Conservation (phyloP, 2,797 vertebrate genomes). For the Phoeniculus purpureus region DNA sequence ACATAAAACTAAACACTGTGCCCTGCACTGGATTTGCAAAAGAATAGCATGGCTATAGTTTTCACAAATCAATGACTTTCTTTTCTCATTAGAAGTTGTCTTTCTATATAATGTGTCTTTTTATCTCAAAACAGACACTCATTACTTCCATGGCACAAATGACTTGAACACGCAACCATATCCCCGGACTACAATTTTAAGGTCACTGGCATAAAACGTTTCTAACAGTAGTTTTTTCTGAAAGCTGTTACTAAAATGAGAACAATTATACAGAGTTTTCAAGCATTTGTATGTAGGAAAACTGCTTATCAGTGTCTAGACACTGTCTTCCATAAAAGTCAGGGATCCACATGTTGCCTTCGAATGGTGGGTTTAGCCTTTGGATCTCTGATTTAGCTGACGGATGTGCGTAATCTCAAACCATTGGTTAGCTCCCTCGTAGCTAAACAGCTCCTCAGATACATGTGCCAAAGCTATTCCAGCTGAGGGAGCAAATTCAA, state of each 20-base stretch:
- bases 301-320: constrained; percentile 36
- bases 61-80: neutral
- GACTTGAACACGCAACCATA: constrained; percentile 7
- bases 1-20: neutral
- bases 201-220: neutral
- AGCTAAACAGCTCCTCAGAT: constrained; percentile 33
- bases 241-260: constrained; percentile 29
- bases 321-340: constrained; percentile 22
- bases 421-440: neutral
- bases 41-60: neutral
- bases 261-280: constrained; percentile 35
- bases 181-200: neutral
- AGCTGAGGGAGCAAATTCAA: constrained; percentile 29
- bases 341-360: constrained; percentile 16
- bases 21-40: neutral
- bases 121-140: neutral
- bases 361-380: constrained; percentile 39
- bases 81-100: neutral
- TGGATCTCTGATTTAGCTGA: constrained; percentile 57
- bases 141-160: neutral
- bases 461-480: constrained; percentile 21
- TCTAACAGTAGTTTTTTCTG: constrained; percentile 30
- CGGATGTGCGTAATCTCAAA: constrained; percentile 50
- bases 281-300: constrained; percentile 19
- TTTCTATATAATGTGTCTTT: neutral